A percentile compares a stretch with the other conserved stretches of the same genome.
These are phyloP conservation scores for Cheilosia pagana DNA, from an alignment of 2,888 invertebrate genomes.

Conservation along the genomic window DNA sequence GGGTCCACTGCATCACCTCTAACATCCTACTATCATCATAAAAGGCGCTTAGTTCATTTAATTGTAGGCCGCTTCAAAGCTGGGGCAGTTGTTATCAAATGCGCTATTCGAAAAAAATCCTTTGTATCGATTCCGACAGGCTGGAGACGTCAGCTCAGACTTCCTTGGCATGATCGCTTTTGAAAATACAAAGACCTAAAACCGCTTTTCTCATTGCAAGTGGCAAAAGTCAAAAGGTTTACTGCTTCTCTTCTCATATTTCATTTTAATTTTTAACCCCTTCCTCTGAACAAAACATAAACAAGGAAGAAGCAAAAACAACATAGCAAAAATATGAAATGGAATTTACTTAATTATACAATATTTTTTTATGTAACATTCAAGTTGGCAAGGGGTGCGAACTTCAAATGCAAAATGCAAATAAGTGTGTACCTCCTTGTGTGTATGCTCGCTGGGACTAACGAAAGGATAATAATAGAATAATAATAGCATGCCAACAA, in stretches of 20 bases:
- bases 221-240: slow-evolving; percentile 9
- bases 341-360: slow-evolving; percentile 47
- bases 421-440: slow-evolving; percentile 17
- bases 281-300: not conserved
- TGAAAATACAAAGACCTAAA: too few relatives aligned
- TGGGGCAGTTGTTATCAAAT: too few relatives aligned
- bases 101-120: too few relatives aligned
- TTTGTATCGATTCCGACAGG: too few relatives aligned
- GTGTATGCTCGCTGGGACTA: slow-evolving; percentile 4
- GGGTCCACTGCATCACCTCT: too few relatives aligned
- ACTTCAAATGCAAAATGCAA: slow-evolving; percentile 58
- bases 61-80: too few relatives aligned
- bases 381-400: slow-evolving; percentile 44
- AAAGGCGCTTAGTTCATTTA: too few relatives aligned
- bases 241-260: not conserved
- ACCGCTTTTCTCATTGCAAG: not conserved
- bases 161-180: too few relatives aligned
- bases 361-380: slow-evolving; percentile 48
- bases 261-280: not conserved
- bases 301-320: not conserved
- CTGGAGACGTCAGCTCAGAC: too few relatives aligned
- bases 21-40: too few relatives aligned
- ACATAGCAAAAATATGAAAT: not conserved
- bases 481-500: slow-evolving; percentile 67
- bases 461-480: slow-evolving; percentile 63